A percentile compares a stretch with the other conserved stretches of the same genome.
phyloP scores from a whole-genome alignment of 35 echinoderm and acorn worm species.

The Amphiura filiformis region DNA sequence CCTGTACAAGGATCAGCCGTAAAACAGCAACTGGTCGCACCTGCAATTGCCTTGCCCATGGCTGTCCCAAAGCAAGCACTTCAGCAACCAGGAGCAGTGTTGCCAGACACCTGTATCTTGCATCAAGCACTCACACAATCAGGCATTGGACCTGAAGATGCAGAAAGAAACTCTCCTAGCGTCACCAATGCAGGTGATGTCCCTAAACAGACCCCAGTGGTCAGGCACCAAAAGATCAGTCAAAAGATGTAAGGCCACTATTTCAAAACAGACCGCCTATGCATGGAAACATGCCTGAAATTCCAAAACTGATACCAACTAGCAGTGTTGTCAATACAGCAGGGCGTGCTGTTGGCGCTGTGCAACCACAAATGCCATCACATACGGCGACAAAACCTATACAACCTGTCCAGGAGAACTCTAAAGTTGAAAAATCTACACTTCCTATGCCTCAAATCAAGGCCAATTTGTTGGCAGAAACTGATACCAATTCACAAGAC shows the following conservation, averaged over 20 bases:
- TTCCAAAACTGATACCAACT: constrained; percentile 89
- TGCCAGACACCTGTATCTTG: constrained; percentile 82
- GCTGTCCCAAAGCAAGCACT: not conserved
- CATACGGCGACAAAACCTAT: constrained; percentile 38
- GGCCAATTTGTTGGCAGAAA: constrained; percentile 24
- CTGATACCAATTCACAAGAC: not conserved
- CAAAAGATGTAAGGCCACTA: constrained; percentile 35
- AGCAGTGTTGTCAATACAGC: constrained; percentile 59
- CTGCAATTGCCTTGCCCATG: not conserved
- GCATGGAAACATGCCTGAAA: constrained; percentile 72
- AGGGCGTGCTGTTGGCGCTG: constrained; percentile 35
- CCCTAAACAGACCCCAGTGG: not conserved
- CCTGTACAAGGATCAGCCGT: constrained; percentile 35
- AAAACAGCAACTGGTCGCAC: not conserved
- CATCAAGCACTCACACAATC: constrained; percentile 83
- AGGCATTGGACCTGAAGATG: constrained; percentile 71
- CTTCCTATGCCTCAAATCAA: constrained; percentile 7
- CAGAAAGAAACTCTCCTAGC: constrained; percentile 32
- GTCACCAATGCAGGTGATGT: not conserved
- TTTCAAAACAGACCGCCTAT: constrained; percentile 22
- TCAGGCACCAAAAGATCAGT: constrained; percentile 36
- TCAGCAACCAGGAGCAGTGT: not conserved
- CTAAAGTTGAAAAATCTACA: constrained; percentile 14
- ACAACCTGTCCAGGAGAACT: constrained; percentile 22
- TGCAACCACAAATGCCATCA: constrained; percentile 23